These are phyloP conservation scores for Tridacna crocea DNA, from an alignment of 2,888 invertebrate species.

Conservation along the genomic window DNA sequence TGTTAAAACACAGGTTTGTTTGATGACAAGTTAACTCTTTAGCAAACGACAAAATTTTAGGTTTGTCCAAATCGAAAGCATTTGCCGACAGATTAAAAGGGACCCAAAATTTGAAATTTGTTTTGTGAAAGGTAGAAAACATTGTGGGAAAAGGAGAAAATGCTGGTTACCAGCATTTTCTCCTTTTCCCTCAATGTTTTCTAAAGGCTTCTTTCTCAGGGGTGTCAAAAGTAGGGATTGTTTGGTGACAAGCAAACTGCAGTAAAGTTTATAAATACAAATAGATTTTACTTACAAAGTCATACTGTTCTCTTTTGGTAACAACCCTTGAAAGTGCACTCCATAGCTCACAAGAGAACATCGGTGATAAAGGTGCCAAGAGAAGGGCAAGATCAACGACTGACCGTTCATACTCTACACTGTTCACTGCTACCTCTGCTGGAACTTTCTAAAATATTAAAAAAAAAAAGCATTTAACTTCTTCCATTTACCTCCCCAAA, in stretches of 20 bases:
- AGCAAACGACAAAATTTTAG: no score
- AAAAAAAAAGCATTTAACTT: slow-evolving; percentile 9
- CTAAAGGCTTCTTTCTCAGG: background rate
- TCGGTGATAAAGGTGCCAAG: slow-evolving; percentile 94
- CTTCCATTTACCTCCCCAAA: background rate
- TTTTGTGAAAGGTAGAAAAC: no score
- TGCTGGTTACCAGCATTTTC: background rate
- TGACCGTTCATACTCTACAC: slow-evolving; percentile 89
- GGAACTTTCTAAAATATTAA: slow-evolving; percentile 84
- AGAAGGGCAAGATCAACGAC: slow-evolving; percentile 92
- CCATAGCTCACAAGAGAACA: slow-evolving; percentile 97
- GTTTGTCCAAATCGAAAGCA: no score
- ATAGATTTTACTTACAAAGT: slow-evolving; percentile 15
- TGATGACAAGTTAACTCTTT: background rate
- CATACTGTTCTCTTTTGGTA: background rate
- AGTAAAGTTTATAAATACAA: no score
- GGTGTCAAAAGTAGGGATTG: no score
- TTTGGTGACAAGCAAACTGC: no score
- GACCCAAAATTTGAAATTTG: no score
- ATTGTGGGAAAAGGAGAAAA: background rate
- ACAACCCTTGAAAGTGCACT: slow-evolving; percentile 26
- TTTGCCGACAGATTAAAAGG: no score
- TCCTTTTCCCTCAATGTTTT: background rate
- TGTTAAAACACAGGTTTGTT: no score
- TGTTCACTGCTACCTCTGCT: slow-evolving; percentile 68